Base-by-base conservation (phyloP, 2,797 vertebrate genomes). In the Myiotriccus ornatus region DNA sequence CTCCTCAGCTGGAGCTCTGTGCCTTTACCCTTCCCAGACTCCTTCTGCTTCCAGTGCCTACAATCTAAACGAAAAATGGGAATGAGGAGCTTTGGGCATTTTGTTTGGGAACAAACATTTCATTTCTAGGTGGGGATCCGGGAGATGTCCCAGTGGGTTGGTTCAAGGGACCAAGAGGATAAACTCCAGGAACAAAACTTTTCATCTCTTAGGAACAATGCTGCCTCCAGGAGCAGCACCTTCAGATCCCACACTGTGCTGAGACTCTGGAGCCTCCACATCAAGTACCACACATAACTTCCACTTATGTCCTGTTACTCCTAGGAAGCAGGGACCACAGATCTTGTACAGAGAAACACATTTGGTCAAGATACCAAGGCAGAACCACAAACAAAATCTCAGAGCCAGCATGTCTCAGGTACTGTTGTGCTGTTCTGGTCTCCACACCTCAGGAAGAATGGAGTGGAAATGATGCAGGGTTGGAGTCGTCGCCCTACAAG, bases 41-140 rank as follows among this genome's bases (percentile, higher is more conserved):
- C 93, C 95, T 98, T 98, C 96, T 98, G 97, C 95, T 98, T 98
- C 53, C 94, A 94, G 62, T 97, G 93, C 96, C 97, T 97, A 76
- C 97, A 97, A 73, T 98, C 98, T 98, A 28, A 68, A 94, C 49
- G 50, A 67, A 50, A 91, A 80, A 59, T 0, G 20, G 71, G 77
- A 84, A 47, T 68, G 46, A 95, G 82, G 53, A 93, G 80, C 64
- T 84, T 30, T 25, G 19, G 53, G 46, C 67, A 35, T 55, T 34
- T 47, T 7, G 5, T 10, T 65, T 32, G 34, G 56, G 47, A 59
- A 60, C 24, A 44, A 52, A 44, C 6, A 23, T 22, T 43, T 62
- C 24, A 13, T 22, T 77, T 64, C 35, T n/a, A 43, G 28, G 65
- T 16, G 28, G 49, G 53, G 30, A 64, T 35, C 65, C 27, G 30